A percentile compares a stretch with the other conserved stretches of the same genome.
Evolutionary conservation across 2,113 vertebrate genomes (phyloP).

Genomic region (Trichomycterus rosablanca): DNA sequence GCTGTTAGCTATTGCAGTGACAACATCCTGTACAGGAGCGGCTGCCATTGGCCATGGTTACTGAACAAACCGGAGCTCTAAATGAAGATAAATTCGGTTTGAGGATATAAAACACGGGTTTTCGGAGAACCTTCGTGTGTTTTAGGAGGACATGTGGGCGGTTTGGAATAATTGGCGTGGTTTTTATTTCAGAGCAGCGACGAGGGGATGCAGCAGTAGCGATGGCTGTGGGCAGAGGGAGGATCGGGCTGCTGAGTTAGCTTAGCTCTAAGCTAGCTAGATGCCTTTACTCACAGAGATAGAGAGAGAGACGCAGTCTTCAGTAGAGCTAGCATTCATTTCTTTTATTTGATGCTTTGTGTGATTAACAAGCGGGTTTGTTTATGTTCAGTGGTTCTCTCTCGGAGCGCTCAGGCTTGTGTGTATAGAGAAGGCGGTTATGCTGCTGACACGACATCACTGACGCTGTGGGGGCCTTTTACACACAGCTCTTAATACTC

Average conservation of each 20-base stretch:
- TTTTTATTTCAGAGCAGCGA: slow-evolving; percentile 39
- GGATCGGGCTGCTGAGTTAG: slow-evolving; percentile 40
- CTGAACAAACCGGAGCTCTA: slow-evolving; percentile 5
- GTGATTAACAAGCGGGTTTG: neutral
- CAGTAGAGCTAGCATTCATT: slow-evolving; percentile 17
- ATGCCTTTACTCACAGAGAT: slow-evolving; percentile 41
- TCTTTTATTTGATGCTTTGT: too few relatives aligned
- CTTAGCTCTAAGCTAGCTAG: slow-evolving; percentile 32
- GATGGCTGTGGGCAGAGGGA: slow-evolving; percentile 43
- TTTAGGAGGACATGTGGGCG: slow-evolving; percentile 33
- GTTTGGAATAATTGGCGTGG: slow-evolving; percentile 20
- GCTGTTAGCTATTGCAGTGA: slow-evolving; percentile 44
- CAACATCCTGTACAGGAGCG: slow-evolving; percentile 43
- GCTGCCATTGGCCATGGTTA: slow-evolving; percentile 26
- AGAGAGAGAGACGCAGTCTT: slow-evolving; percentile 29
- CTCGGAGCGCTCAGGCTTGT: neutral
- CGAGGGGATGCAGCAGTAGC: slow-evolving; percentile 59
- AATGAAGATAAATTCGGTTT: neutral
- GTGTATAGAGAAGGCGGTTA: too few relatives aligned
- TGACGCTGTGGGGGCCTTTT: slow-evolving; percentile 25
- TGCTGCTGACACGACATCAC: slow-evolving; percentile 22
- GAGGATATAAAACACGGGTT: slow-evolving; percentile 43
- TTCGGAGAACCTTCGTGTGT: slow-evolving; percentile 22
- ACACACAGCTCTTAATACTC: neutral
- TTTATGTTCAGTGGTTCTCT: neutral